Conservation (phyloP, 2,113 vertebrate species). For the Ancistrus triradiatus region DNA sequence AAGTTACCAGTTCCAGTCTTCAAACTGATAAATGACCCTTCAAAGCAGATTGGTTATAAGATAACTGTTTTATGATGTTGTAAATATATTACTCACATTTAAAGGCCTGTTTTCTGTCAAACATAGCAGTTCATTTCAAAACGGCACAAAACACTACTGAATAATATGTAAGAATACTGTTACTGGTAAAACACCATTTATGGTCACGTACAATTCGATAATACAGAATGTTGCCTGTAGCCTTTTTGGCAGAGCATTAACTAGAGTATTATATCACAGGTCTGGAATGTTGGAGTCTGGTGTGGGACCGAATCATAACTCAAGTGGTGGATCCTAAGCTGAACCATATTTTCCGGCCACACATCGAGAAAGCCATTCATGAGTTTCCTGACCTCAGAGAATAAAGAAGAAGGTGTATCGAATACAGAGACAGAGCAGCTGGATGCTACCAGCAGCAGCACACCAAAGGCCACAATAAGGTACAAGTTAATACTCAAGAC, state of each 20-base stretch:
- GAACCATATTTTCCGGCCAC: slow-evolving; percentile 94
- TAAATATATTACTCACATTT: too few species aligned
- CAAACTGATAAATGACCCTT: too few species aligned
- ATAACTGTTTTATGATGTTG: too few species aligned
- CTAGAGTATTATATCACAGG: slow-evolving; percentile 65
- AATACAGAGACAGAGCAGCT: slow-evolving; percentile 79
- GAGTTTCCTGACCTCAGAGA: slow-evolving; percentile 88
- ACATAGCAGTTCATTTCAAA: too few species aligned
- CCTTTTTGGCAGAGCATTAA: too few species aligned
- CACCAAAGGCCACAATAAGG: slow-evolving; percentile 85
- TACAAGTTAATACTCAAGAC: not conserved
- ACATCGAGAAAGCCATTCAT: slow-evolving; percentile 94
- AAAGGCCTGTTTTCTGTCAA: too few species aligned
- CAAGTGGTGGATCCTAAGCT: slow-evolving; percentile 97
- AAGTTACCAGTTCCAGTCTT: slow-evolving; percentile 64
- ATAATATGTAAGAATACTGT: too few species aligned
- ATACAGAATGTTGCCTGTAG: too few species aligned
- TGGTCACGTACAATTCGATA: too few species aligned
- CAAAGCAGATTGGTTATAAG: too few species aligned
- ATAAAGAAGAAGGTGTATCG: slow-evolving; percentile 76
- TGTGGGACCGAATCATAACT: slow-evolving; percentile 96
- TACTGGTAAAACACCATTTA: too few species aligned
- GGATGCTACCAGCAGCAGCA: slow-evolving; percentile 68
- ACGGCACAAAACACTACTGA: too few species aligned
- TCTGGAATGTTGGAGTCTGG: slow-evolving; percentile 97